These are phyloP conservation scores for Parambassis ranga DNA, from an alignment of 2,797 vertebrate species.

Conservation along the genomic window DNA sequence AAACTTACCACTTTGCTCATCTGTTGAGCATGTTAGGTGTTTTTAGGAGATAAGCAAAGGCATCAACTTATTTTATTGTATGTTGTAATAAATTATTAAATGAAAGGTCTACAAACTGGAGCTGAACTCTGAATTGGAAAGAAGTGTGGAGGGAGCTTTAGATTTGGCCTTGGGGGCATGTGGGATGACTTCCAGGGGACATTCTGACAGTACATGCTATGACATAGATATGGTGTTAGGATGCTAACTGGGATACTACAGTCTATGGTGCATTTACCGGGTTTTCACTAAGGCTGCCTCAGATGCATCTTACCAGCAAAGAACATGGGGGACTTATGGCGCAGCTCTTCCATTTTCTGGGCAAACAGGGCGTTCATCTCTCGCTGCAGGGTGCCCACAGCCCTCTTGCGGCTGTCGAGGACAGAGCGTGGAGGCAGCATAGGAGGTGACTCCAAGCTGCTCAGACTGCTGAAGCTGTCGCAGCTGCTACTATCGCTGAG, in stretches of 20 bases:
- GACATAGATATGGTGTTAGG: no score
- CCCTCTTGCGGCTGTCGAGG: conserved; percentile 83
- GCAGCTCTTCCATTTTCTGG: conserved; percentile 97
- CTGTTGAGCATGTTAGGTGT: conserved; percentile 43
- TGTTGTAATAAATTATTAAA: background rate
- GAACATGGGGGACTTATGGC: conserved; percentile 93
- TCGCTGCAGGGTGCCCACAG: conserved; percentile 90
- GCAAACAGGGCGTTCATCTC: conserved; percentile 96
- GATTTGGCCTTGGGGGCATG: background rate
- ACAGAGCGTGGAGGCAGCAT: conserved; percentile 63
- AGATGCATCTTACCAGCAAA: conserved; percentile 89
- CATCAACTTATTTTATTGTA: conserved; percentile 19
- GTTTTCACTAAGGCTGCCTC: conserved; percentile 8
- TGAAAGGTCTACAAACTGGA: background rate
- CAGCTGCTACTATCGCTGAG: conserved; percentile 87
- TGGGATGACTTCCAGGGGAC: background rate
- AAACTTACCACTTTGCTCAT: conserved; percentile 72
- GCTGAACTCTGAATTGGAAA: background rate
- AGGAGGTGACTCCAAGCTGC: conserved; percentile 80
- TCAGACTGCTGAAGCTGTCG: conserved; percentile 83
- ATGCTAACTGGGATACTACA: background rate
- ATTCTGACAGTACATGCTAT: background rate
- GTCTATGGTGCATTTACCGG: conserved; percentile 1
- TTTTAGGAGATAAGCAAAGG: conserved; percentile 7
- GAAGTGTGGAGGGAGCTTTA: background rate